Percentiles rank a stretch among this genome's conserved stretches.
Evolutionary conservation across 2,888 invertebrate genomes (phyloP).

Genomic region (Sinotaia quadrata): DNA sequence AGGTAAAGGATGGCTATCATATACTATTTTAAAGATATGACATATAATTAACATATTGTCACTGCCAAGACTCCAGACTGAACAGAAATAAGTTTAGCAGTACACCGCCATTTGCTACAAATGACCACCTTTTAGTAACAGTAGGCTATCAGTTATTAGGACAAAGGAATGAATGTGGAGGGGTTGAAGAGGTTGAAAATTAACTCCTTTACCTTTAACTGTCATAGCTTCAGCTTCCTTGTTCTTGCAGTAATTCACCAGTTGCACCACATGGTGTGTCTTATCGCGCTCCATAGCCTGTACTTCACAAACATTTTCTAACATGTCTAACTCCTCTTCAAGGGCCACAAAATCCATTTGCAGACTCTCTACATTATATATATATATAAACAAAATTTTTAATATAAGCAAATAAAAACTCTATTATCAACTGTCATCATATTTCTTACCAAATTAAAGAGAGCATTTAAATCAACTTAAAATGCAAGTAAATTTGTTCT

Average conservation of each 20-base stretch:
- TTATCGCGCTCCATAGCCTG: constrained; percentile 45
- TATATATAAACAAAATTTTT: not conserved
- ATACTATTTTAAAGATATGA: no score
- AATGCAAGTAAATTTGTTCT: not conserved
- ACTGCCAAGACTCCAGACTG: no score
- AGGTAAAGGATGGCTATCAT: no score
- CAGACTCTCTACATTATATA: constrained; percentile 35
- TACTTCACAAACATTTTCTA: constrained; percentile 60
- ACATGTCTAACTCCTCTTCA: constrained; percentile 52
- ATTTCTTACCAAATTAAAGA: not conserved
- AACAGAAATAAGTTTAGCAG: no score
- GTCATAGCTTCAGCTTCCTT: constrained; percentile 56
- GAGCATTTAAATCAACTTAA: not conserved
- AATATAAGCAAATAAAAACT: not conserved
- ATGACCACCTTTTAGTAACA: no score
- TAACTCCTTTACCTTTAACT: constrained; percentile 48
- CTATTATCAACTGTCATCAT: not conserved
- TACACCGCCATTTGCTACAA: no score
- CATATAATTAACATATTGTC: no score
- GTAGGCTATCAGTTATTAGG: no score
- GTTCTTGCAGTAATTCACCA: constrained; percentile 50
- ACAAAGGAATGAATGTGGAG: not conserved
- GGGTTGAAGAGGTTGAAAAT: not conserved
- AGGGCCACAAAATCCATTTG: constrained; percentile 57
- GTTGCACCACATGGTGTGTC: constrained; percentile 47